phyloP scores from a whole-genome alignment of 2,888 invertebrate species.

The Willowsia nigromaculata region DNA sequence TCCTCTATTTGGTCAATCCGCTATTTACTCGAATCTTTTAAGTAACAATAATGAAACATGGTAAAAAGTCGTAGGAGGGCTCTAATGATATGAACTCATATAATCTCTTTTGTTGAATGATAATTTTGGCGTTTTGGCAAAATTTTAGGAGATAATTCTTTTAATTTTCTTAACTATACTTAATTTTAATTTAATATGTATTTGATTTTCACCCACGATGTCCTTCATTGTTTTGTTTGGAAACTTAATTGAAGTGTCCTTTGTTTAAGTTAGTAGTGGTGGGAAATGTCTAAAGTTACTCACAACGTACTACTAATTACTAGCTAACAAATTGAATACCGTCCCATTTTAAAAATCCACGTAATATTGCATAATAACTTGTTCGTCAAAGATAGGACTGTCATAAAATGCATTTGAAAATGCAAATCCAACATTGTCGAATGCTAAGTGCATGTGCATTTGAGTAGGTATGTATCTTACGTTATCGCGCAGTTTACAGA shows the following conservation, averaged over 20 bases:
- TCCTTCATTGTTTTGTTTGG: not conserved
- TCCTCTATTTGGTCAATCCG: not conserved
- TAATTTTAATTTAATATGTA: not conserved
- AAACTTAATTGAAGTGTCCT: conserved; percentile 2
- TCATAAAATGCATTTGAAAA: too few species aligned
- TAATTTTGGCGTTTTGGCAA: not conserved
- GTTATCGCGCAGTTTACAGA: not conserved
- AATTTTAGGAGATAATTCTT: not conserved
- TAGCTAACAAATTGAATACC: not conserved
- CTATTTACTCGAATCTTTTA: not conserved
- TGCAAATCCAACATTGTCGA: conserved; percentile 2
- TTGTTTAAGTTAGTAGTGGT: not conserved
- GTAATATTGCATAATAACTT: not conserved
- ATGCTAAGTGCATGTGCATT: too few species aligned
- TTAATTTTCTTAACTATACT: not conserved
- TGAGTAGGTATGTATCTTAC: too few species aligned
- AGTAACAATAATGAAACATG: not conserved
- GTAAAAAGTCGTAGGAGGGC: not conserved
- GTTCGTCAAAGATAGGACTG: too few species aligned
- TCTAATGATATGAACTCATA: not conserved
- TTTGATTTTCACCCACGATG: not conserved
- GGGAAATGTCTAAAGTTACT: not conserved
- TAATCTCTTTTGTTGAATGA: too few species aligned
- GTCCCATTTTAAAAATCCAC: not conserved
- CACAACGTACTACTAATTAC: not conserved